Base-by-base conservation (phyloP, 92 coral and sea anemone species). In the Actinostola sp. region DNA sequence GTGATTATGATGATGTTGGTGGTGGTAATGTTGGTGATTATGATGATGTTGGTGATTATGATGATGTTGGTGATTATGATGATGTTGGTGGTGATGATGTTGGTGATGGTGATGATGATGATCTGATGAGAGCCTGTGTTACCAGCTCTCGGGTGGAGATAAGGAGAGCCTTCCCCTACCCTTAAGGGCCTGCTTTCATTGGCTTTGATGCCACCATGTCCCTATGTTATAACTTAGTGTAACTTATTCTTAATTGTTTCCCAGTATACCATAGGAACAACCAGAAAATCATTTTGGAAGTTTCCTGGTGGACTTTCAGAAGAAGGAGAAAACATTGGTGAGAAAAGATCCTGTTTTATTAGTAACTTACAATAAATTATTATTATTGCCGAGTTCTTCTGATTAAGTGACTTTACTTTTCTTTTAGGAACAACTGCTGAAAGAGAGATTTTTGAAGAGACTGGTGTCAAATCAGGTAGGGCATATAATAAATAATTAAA, bases 261-360 rank as follows among this genome's bases (percentile, higher is more conserved):
- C 45, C 10, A 60, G 72, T 50, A 70, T 25, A 71, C 43, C 51
- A 73, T 79, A 35, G 89, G 89, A 30, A 61, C 72, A 15, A 24
- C 31, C 19, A 66, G 43, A n/a, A 84, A 76, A 34, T 58, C 90
- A 5, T 63, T 90, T 7, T 90, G 97, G 97, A 90, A 90, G 61
- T 90, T 90, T 64, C 97, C 97, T 48, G 97, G 97, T 20, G 97
- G 97, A 15, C 88, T 90, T 11, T 90, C 97, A 70, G 92, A 90
- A 69, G 88, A 83, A 24, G 97, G 89, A 73, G 97, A 90, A 67
- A 82, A 85, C 66, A 80, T 90, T 56, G 93, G 97, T 90, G 28
- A 56, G 89, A 51, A 34, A 1, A 21, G 8, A 8, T 5, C 27
- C 6, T n/a, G n/a, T n/a, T n/a, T n/a, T n/a, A n/a, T n/a, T n/a